Evolutionary conservation across 2,888 invertebrate species (phyloP), one percentile per base, ranked within the genome.

Genomic region (Aleiodes leptofemur): DNA sequence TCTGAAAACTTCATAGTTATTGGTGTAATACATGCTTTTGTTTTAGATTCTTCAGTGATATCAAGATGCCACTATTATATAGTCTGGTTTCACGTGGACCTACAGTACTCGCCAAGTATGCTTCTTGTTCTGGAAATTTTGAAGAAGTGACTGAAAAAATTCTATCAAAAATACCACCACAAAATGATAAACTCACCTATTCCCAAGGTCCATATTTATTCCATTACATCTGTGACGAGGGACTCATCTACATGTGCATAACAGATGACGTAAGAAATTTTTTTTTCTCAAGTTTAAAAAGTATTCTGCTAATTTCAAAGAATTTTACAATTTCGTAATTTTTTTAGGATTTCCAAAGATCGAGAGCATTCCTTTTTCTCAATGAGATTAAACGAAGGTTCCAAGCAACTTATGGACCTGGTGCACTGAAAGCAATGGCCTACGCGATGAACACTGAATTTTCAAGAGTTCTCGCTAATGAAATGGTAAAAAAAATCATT

Each of bases 381-480:
- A 94, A 96, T 89, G 98, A 98, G 90, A 94, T 98, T 57, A 97
- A 97, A 89, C 92, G 95, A 84, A 93, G 97, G 88, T 98, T 98
- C 87, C 93, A 94, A 83, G 92, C 94, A 55, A 92, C 95, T 23
- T 98, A 97, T 91, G 97, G 96, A 0, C 91, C 93, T 11, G 92
- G 93, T 81, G 95, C 95, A 11, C 94, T 95, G 78, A 96, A 95
- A 38, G 98, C 98, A 48, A 93, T 98, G 78, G 96, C 98, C 0
- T 98, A 97, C 91, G 96, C 97, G 0, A 97, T 98, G 97, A 98
- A 98, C 88, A 94, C 96, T 72, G 98, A 98, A 88, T 98, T 98
- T 91, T 94, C 96, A 0, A 91, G 94, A 82, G 92, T 96, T 34
- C 90, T 98, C 80, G 94, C 95, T 0, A 94, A 95, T 83, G 97